Evolutionary conservation across 37 sponge, comb jelly and placozoan genomes (phyloP).

Genomic region (Tethya wilhelma): DNA sequence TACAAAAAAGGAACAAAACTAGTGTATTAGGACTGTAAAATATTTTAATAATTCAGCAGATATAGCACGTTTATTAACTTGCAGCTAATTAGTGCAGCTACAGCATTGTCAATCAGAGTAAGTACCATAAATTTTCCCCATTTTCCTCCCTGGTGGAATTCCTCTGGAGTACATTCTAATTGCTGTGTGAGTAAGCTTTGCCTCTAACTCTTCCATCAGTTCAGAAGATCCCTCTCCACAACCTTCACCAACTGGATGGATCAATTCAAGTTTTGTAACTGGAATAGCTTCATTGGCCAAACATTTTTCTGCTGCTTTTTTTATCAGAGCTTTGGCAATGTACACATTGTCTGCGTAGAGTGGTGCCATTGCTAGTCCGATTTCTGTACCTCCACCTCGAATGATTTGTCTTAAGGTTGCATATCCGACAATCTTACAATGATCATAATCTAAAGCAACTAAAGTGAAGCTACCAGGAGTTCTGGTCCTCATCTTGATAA

Average conservation of each 20-base stretch:
- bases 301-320: conserved; percentile 5
- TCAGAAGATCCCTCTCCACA: conserved; percentile 15
- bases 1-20: too few relatives aligned
- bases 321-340: too few relatives aligned
- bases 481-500: background rate
- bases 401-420: background rate
- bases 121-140: background rate
- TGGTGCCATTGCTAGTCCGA: conserved; percentile 10
- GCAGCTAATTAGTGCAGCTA: too few relatives aligned
- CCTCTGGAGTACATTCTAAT: background rate
- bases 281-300: conserved; percentile 1
- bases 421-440: background rate
- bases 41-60: too few relatives aligned
- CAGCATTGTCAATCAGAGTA: too few relatives aligned
- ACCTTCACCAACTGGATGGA: background rate
- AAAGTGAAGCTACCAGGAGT: background rate
- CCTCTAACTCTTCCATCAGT: too few relatives aligned
- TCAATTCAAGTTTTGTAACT: background rate
- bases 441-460: background rate
- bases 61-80: too few relatives aligned
- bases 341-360: background rate
- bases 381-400: too few relatives aligned
- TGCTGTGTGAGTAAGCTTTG: conserved; percentile 4
- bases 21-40: too few relatives aligned
- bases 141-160: conserved; percentile 1